Conservation (phyloP, 2,797 vertebrate species). For the Pyrrhura leucotis region DNA sequence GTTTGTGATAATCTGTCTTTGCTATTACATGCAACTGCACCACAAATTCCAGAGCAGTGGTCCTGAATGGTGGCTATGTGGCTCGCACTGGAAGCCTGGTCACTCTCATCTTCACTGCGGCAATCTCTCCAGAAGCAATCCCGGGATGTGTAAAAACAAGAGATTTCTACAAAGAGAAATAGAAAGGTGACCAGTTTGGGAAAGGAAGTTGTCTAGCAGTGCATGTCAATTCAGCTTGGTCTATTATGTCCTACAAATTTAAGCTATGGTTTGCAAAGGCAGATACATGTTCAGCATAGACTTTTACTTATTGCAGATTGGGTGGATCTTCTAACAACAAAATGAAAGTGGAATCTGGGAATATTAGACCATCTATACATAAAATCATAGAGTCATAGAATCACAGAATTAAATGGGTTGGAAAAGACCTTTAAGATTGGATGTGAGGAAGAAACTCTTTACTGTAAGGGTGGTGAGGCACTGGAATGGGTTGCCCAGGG, state of each 20-base stretch:
- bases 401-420: not conserved
- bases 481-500: no score
- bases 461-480: no score
- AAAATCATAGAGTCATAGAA: not conserved
- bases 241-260: not conserved
- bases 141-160: not conserved
- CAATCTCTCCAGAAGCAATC: not conserved
- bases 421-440: not conserved
- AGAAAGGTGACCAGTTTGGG: rapidly evolving
- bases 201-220: not conserved
- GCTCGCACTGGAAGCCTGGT: not conserved
- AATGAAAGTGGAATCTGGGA: not conserved
- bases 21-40: not conserved
- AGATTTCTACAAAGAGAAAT: not conserved
- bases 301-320: not conserved
- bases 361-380: not conserved
- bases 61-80: not conserved
- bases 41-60: not conserved
- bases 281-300: not conserved
- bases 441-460: no score
- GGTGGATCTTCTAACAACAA: not conserved
- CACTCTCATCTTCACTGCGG: not conserved
- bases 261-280: not conserved
- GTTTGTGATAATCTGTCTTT: not conserved
- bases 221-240: not conserved